Base-by-base conservation (phyloP, 2,113 vertebrate genomes). In the Cariama cristata region DNA sequence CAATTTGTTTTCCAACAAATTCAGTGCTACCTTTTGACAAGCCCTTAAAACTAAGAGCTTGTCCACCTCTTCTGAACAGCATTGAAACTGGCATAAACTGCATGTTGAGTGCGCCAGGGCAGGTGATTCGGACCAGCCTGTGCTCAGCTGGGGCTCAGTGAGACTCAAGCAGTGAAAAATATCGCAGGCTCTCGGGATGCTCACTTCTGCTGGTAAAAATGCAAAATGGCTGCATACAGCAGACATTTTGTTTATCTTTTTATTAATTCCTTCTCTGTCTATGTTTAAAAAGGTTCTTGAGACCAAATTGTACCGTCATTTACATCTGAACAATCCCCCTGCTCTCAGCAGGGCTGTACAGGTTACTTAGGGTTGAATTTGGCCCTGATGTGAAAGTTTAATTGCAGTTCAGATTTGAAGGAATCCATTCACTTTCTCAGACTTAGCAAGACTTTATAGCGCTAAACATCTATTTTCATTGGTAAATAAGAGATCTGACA, bases 21-120 rank as follows among this genome's bases (percentile, higher is more conserved):
- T 11, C n/a, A 45, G 35, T 20, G 66, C 35, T 64, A 49, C 27
- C 13, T 73, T 89, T 62, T 40, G 44, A 79, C 79, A 79, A 58
- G 11, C 62, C 32, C 60, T 50, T 55, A 75, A 66, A 91, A 40
- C 38, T 3, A 42, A 40, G 33, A 21, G 74, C 77, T 74, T n/a
- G 38, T 38, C 50, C 26, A 24, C 38, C n/a, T 77, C n/a, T 82
- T 50, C 85, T 38, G 81, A 72, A 1, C 33, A 50, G 7, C 42
- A 0, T 5, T 1, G 44, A 20, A 64, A 0, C 16, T 16, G 42
- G 26, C 0, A 1, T 5, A 45, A 79, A 11, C 44, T 3, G 40
- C 11, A 0, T 3, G 63, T 4, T 8, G 32, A 6, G 10, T 10
- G 62, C 2, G 2, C 47, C 1, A 35, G 9, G 32, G 49, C 63